Evolutionary conservation across 2,797 vertebrate species (phyloP).

Genomic region (Chaenodraco wilsoni): DNA sequence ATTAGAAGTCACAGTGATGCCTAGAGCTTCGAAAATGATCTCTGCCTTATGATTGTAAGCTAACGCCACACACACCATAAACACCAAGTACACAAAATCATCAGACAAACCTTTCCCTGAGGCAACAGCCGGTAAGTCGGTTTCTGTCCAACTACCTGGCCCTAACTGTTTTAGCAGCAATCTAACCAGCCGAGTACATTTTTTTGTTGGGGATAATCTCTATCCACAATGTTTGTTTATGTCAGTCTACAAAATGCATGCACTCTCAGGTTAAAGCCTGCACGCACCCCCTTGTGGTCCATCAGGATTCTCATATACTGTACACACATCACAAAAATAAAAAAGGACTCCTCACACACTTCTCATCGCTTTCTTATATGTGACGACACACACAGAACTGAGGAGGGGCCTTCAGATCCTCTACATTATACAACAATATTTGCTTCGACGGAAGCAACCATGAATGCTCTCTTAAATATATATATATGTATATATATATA

Average conservation of each 20-base stretch:
- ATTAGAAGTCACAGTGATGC: constrained; percentile 81
- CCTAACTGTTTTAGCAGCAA: constrained; percentile 78
- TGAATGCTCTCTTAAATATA: constrained; percentile 66
- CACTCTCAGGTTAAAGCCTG: constrained; percentile 67
- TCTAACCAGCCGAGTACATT: constrained; percentile 67
- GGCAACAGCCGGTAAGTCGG: constrained; percentile 74
- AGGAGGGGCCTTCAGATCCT: constrained; percentile 67
- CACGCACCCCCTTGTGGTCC: constrained; percentile 78
- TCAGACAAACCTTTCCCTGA: constrained; percentile 81
- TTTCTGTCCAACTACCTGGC: constrained; percentile 67
- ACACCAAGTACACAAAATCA: constrained; percentile 71
- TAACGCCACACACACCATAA: constrained; percentile 73
- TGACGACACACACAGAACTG: constrained; percentile 29
- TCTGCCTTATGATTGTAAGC: constrained; percentile 80
- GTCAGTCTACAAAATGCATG: constrained; percentile 74
- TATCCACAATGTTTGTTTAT: constrained; percentile 62
- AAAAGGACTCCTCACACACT: constrained; percentile 60
- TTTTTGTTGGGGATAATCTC: constrained; percentile 54
- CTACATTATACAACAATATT: constrained; percentile 66
- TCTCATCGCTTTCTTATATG: constrained; percentile 39
- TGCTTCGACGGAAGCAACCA: constrained; percentile 65
- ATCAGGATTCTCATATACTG: constrained; percentile 73
- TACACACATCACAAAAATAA: constrained; percentile 74
- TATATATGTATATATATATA: background rate
- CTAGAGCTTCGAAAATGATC: constrained; percentile 77